Conservation (phyloP, 2,888 invertebrate species). For the Saturnia japonica region DNA sequence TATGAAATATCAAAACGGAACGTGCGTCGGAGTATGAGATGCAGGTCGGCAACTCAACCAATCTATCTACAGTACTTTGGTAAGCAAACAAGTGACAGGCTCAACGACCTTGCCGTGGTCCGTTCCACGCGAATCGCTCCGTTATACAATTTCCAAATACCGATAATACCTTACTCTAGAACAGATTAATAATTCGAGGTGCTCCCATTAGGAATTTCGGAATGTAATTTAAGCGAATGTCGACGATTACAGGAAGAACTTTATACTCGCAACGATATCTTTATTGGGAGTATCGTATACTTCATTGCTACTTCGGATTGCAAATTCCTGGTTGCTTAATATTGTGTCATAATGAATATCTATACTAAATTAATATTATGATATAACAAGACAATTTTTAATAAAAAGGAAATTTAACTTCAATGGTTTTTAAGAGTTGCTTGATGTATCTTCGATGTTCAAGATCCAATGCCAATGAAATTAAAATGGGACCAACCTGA, state of each 20-base stretch:
- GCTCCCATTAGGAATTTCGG: not conserved
- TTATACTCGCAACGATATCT: not conserved
- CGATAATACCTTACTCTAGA: constrained; percentile 33
- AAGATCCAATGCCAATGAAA: no score
- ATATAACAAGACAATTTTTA: no score
- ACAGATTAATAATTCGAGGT: constrained; percentile 21
- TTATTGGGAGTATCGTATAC: not conserved
- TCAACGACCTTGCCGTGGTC: constrained; percentile 54
- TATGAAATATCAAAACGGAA: not conserved
- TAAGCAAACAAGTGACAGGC: constrained; percentile 41
- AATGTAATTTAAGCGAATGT: constrained; percentile 5
- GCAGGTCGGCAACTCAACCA: not conserved
- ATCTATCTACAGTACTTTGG: constrained; percentile 8
- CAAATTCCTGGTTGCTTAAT: not conserved
- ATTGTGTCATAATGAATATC: not conserved
- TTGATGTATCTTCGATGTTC: no score
- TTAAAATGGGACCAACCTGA: no score
- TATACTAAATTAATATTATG: no score
- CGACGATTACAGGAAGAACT: not conserved
- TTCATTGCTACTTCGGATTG: not conserved
- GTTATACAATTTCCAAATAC: constrained; percentile 58
- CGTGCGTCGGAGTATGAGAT: not conserved
- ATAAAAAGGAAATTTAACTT: no score
- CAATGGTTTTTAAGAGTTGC: no score
- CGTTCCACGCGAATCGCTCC: constrained; percentile 34